Base-by-base conservation (phyloP, 1,140 invertebrate genomes). In the Trichonephila inaurata region DNA sequence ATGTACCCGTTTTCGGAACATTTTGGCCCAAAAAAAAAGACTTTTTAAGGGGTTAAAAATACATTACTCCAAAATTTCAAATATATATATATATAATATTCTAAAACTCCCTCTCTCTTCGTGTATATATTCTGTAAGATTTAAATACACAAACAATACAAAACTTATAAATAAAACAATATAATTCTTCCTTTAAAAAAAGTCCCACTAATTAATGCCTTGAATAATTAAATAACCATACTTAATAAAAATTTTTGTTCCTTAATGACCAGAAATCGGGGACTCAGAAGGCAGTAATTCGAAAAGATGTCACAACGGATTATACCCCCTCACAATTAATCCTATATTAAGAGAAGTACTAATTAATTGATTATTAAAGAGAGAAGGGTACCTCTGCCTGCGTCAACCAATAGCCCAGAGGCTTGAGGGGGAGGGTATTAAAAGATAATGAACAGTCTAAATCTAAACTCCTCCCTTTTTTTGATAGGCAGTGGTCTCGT, bases 361-460 rank as follows among this genome's bases (percentile, higher is more conserved):
- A 93, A 93, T 93, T 93, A 93, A 93, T 93, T 93, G 92, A 89
- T 89, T 93, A 92, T 92, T 92, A 92, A 92, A 92, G 61, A 72
- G 61, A 72, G 58, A 69, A 44, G 19, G 87, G 61, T 28, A 77
- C 69, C 14, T 77, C 24, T 77, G 28, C 28, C 28, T 40, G 6
- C 28, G 28, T 8, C 44, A 51, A 51, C 44, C 44, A 51, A 51
- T 51, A 51, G 2, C 69, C 69, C 64, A 3, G 62, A 44, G 87
- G 62, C 61, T 51, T 51, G 60, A 86, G 64, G 64, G 51, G 72
- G 24, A 28, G 69, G 21, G 69, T 24, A 77, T 77, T 77, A 77
- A 33, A 77, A 77, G 69, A 77, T 77, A 77, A 77, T 24, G 69
- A 77, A 77, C 10, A 19, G 24, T 77, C 69, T 33, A 28, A 16